Base-by-base conservation (phyloP, 2,888 invertebrate genomes). In the Limnephilus marmoratus region DNA sequence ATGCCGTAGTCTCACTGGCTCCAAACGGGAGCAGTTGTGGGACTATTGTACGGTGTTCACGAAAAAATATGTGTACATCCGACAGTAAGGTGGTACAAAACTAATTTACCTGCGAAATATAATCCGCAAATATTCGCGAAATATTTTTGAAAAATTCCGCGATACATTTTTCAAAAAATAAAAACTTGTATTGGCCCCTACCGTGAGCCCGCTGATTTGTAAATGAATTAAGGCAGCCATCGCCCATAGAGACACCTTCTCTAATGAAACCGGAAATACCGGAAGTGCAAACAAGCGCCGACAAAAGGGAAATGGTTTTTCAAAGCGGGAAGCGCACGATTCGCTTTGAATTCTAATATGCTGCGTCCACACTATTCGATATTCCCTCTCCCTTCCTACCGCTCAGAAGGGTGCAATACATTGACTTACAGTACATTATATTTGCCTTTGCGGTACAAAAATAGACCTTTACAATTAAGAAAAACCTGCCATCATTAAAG, bases 291-390 rank as follows among this genome's bases (percentile, higher is more conserved):
- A 83, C 83, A 83, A 83, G 83, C 83, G 24, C 83, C 37, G 83
- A 83, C 34, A 83, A 83, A 83, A 83, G 34, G 37, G 83, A 34
- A 34, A 83, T 83, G 83, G 83, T 83, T 83, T 83, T 34, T 83
- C 83, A 83, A 34, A 41, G 83, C 83, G 83, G 83, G 37, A 34
- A 45, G 85, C 80, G 90, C 68, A 24, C 68, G 68, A 68, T 91
- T 91, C 82, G 92, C 92, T 91, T 92, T 92, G 92, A 92, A 92
- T 92, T 89, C 91, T 92, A 92, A 92, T 92, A 92, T 90, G 92
- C 92, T 89, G 80, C 91, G 91, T 92, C 89, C 91, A 91, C 90
- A 92, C 90, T 90, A 68, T 85, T 90, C 89, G 86, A 90, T 85
- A 53, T 41, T 90, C 89, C 91, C 91, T 85, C 90, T 7, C 9